phyloP scores from a whole-genome alignment of 2,113 vertebrate species.

The sheep (Ovis aries) region ARS-UI_Ramb_v3.0 NC_056068.1:23359501-23360000 shows the following conservation, averaged over 20 bases:
- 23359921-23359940: neutral
- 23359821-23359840: neutral
- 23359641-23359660: constrained; percentile 34
- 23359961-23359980: neutral
- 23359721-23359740: neutral
- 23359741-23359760: neutral
- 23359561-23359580: neutral
- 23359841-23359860: neutral
- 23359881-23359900: neutral
- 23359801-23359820: neutral
- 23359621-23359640: constrained; percentile 24
- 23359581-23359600: neutral
- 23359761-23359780: neutral
- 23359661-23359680: constrained; percentile 42
- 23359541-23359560: neutral
- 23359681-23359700: neutral
- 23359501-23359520: neutral
- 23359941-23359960: constrained; percentile 19
- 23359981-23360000: neutral
- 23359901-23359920: neutral
- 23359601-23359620: constrained; percentile 38
- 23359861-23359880: neutral
- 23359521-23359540: neutral
- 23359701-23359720: neutral
- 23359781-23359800: neutral